Conservation (phyloP, 92 coral and sea anemone species). For the Epizoanthus illoricatus region DNA sequence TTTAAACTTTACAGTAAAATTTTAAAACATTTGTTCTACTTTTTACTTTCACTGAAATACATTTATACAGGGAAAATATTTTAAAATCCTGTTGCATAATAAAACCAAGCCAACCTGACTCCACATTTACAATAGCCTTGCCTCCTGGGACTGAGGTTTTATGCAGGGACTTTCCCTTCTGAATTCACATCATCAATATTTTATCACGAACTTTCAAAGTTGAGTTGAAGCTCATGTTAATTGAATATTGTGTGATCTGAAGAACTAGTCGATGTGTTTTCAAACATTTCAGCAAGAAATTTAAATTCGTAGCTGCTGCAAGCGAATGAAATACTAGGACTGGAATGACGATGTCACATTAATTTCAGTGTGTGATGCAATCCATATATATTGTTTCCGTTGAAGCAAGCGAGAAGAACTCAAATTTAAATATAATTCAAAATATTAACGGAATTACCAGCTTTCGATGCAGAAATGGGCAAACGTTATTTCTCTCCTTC, state of each 20-base stretch:
- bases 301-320: no score
- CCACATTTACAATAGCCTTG: not conserved
- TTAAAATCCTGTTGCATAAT: not conserved
- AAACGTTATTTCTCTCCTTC: not conserved
- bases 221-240: not conserved
- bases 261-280: no score
- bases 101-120: not conserved
- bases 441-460: not conserved
- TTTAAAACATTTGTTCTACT: not conserved
- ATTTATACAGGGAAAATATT: not conserved
- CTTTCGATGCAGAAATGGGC: no score
- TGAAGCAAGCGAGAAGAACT: no score
- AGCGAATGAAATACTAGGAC: no score
- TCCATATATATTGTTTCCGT: no score
- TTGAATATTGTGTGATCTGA: no score
- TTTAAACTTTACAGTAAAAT: not conserved
- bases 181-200: not conserved
- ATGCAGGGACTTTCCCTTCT: constrained; percentile 12
- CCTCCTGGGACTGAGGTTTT: not conserved
- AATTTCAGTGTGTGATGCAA: no score
- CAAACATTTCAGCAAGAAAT: no score
- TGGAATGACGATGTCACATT: no score
- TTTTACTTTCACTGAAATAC: not conserved
- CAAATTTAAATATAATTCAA: not conserved
- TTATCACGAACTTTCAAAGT: not conserved